Percentiles rank a stretch among this genome's conserved stretches.
These are phyloP conservation scores for Fragum fragum DNA, from an alignment of 2,888 invertebrate species.

Conservation along the genomic window DNA sequence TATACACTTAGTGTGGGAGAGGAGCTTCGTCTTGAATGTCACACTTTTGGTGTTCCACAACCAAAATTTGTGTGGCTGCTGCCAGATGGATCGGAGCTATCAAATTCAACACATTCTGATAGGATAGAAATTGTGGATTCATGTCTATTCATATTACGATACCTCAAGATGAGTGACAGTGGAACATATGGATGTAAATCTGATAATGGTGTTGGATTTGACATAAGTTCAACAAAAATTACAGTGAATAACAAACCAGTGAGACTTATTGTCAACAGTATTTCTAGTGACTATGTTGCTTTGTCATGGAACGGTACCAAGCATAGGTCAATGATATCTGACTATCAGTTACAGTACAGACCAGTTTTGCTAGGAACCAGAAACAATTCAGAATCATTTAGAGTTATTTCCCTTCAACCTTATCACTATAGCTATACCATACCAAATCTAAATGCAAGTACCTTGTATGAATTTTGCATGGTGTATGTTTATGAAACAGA, in stretches of 20 bases:
- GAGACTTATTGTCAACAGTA: conserved; percentile 82
- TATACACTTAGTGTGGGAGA: conserved; percentile 84
- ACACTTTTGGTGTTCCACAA: conserved; percentile 87
- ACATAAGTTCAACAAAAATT: conserved; percentile 81
- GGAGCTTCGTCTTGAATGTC: conserved; percentile 85
- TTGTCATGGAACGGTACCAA: conserved; percentile 85
- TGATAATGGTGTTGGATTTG: conserved; percentile 82
- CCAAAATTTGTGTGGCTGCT: conserved; percentile 86
- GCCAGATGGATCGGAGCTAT: conserved; percentile 84
- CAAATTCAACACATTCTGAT: conserved; percentile 69
- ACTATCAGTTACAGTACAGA: conserved; percentile 77
- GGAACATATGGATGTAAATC: conserved; percentile 87
- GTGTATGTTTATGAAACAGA: conserved; percentile 80
- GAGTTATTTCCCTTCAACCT: conserved; percentile 74
- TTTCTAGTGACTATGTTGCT: conserved; percentile 86
- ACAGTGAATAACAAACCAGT: conserved; percentile 86
- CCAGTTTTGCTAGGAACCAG: conserved; percentile 37
- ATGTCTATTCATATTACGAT: conserved; percentile 66
- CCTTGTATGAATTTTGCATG: conserved; percentile 87
- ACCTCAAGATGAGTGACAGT: conserved; percentile 79
- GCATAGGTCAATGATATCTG: conserved; percentile 73
- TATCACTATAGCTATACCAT: conserved; percentile 86
- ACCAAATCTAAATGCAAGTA: conserved; percentile 85
- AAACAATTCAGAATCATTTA: conserved; percentile 39
- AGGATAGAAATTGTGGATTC: conserved; percentile 64